Base-by-base conservation (phyloP, 2,797 vertebrate species). In the Carapus acus region DNA sequence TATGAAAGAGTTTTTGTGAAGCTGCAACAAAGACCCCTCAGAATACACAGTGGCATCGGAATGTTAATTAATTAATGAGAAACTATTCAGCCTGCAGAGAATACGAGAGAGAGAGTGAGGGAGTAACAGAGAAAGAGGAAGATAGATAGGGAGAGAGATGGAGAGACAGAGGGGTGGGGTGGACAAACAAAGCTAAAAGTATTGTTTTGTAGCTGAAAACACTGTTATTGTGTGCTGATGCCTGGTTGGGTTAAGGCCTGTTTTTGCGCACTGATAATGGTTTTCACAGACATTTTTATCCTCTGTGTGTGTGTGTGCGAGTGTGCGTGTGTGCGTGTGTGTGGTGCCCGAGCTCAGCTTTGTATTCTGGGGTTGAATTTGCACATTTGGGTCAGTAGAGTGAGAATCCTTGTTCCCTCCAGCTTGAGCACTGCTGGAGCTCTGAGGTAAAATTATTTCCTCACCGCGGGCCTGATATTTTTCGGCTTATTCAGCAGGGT, bases 31-130 rank as follows among this genome's bases (percentile, higher is more conserved):
- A 86, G 83, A 60, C 64, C 79, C 79, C 83, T 85, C 83, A 84
- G 82, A 88, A 84, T 84, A 86, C 82, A 83, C 73, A 81, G 78
- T 73, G 76, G 76, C 79, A 77, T 69, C 81, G 83, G 84, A 88
- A 88, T 88, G 83, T 86, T 88, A 88, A 89, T 87, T 84, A 89
- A 88, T 88, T 84, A 88, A 87, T 85, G 84, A 85, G 79, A 76
- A 83, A 84, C 81, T 80, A 85, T 86, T 83, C 80, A 85, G 83
- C 73, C 78, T 61, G 64, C 69, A 72, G 72, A 79, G 74, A 73
- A 78, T 67, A 31, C 71, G 61, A 58, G 71, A 73, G 70, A 73
- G 37, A 38, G 40, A 50, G 27, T 41, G 49, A 46, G 31, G 17
- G 21, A 33, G 23, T 11, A 18, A 37, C 22, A 18, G 33, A 6